Base-by-base conservation (phyloP, 2,888 invertebrate species). In the Hirtodrosophila confusa region DNA sequence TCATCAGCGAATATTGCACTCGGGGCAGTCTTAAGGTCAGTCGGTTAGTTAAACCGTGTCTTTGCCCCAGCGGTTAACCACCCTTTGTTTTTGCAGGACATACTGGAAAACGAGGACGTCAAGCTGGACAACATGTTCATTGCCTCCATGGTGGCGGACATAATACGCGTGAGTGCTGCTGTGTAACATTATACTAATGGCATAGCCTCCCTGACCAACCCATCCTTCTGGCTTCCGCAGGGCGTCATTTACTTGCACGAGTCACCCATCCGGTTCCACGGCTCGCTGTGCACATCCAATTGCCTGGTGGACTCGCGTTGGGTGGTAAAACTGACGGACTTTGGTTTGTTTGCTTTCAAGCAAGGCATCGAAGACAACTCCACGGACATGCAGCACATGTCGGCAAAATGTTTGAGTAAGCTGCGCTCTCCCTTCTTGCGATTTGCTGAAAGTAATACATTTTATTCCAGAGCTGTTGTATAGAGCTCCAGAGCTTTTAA, bases 41-140 rank as follows among this genome's bases (percentile, higher is more conserved):
- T 76, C 40, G 17, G 29, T 49, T 47, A 43, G 8, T 23, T 17
- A 10, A 5, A 6, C n/a, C 31, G 36, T 23, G 31, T 5, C 11
- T 5, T 36, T 17, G 1, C 12, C 24, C 31, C 9, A 31, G 3
- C 33, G n/a, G 35, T 51, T 61, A 45, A 43, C 45, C 10, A 45
- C 47, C 40, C 54, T 29, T 17, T 47, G 23, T 48, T 31, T 11
- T 70, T 63, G 41, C 92, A 97, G 96, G 97, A 99, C 91, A 97
- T 99, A 83, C 92, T 99, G 63, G 97, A 97, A 90, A 98, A 99
- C 90, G 97, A 97, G 89, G 98, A 99, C 90, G 95, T 99, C 75
- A 98, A 98, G 92, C 93, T 98, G 88, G 99, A 99, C 92, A 96
- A 96, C 89, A 97, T 99, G 96, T 99, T 99, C 91, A 95, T 97